Evolutionary conservation across 2,113 vertebrate species (phyloP).

Genomic region (Theropithecus gelada): DNA sequence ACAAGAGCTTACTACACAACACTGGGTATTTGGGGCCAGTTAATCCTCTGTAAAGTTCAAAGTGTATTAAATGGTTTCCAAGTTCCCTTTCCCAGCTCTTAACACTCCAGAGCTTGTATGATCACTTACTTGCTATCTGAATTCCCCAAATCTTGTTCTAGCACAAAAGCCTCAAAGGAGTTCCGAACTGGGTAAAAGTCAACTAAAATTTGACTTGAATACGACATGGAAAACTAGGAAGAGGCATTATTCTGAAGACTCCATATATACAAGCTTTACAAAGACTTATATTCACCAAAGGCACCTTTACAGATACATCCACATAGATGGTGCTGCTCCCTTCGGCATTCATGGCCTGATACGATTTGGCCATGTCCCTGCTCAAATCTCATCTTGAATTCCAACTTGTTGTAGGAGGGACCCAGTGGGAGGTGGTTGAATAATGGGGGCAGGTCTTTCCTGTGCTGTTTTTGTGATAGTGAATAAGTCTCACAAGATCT

Average conservation of each 20-base stretch:
- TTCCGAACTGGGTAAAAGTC: neutral
- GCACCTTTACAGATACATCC: neutral
- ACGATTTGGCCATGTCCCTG: too few species aligned
- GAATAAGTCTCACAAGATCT: too few species aligned
- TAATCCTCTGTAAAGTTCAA: neutral
- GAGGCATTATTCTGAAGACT: neutral
- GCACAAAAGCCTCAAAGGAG: neutral
- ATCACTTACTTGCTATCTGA: neutral
- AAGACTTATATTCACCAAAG: neutral
- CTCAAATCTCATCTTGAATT: too few species aligned
- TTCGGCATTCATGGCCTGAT: neutral
- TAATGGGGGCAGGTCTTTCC: too few species aligned
- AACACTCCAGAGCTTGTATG: neutral
- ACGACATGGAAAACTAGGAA: neutral
- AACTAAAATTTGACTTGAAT: neutral
- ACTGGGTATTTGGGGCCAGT: neutral
- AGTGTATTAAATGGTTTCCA: neutral
- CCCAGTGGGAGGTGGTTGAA: too few species aligned
- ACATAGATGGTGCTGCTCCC: rapidly evolving
- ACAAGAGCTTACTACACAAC: neutral
- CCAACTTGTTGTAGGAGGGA: too few species aligned
- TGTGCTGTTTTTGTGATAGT: too few species aligned
- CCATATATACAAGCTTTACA: neutral
- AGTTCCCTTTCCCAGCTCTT: neutral
- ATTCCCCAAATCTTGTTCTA: neutral